phyloP scores from a whole-genome alignment of 2,797 vertebrate genomes.

The Aythya fuligula region DNA sequence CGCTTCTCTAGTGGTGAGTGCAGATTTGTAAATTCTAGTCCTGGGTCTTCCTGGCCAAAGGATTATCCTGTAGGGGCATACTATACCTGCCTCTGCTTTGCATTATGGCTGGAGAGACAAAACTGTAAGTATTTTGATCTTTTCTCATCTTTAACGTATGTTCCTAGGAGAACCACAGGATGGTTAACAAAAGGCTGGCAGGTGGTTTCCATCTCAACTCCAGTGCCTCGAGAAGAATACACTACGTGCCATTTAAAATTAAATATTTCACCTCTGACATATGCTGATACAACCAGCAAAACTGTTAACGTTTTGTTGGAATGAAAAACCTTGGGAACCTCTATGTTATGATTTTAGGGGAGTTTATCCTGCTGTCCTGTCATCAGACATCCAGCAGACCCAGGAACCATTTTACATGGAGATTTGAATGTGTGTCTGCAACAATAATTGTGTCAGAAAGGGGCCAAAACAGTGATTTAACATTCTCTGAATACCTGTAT shows the following conservation, averaged over 20 bases:
- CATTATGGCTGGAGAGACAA: background rate
- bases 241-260: background rate
- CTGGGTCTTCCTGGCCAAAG: background rate
- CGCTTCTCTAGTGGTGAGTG: background rate
- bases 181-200: background rate
- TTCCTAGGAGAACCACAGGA: background rate
- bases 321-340: background rate
- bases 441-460: background rate
- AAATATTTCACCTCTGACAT: background rate
- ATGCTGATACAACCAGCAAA: background rate
- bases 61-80: background rate
- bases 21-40: background rate
- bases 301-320: background rate
- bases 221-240: background rate
- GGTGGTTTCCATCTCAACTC: background rate
- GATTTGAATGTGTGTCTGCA: background rate
- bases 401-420: background rate
- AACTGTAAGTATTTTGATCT: background rate
- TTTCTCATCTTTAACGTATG: background rate
- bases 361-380: background rate
- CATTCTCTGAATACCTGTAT: background rate
- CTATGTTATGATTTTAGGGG: background rate
- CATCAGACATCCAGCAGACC: background rate
- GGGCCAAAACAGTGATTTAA: background rate
- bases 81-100: background rate